Percentiles rank a stretch among this genome's conserved stretches.
Conservation (phyloP, 2,888 invertebrate species). For the Disparrhopalites patrizii region DNA sequence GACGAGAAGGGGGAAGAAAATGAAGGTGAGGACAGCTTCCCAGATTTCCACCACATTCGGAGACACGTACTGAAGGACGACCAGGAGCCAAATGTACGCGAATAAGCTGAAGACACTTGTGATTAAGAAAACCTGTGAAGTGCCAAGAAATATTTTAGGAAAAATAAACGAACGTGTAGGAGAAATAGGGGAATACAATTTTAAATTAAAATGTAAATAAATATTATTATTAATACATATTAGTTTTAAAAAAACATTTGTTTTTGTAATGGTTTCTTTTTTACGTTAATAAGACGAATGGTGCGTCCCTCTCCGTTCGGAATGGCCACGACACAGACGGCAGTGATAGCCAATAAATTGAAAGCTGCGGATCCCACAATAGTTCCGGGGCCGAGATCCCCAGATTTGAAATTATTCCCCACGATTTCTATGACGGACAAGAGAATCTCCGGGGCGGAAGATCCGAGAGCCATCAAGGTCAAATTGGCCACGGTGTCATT, state of each 20-base stretch:
- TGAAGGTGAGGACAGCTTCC: conserved; percentile 59
- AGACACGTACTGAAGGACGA: conserved; percentile 54
- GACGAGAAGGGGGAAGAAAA: conserved; percentile 58
- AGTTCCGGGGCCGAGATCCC: conserved; percentile 57
- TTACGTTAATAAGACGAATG: conserved; percentile 54
- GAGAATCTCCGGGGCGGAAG: conserved; percentile 58
- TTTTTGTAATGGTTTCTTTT: background rate
- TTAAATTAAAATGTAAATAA: background rate
- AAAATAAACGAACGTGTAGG: background rate
- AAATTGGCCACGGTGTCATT: conserved; percentile 60
- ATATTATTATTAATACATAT: background rate
- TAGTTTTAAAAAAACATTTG: background rate
- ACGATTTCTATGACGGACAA: conserved; percentile 57
- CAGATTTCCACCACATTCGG: conserved; percentile 56
- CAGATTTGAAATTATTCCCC: conserved; percentile 52
- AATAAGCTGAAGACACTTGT: conserved; percentile 55
- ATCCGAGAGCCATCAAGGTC: conserved; percentile 59
- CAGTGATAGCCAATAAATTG: conserved; percentile 57
- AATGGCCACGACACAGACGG: conserved; percentile 56
- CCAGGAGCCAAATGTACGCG: conserved; percentile 60
- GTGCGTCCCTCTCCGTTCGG: conserved; percentile 52
- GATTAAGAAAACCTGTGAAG: conserved; percentile 55
- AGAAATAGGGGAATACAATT: background rate
- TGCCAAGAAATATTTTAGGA: conserved; percentile 14
- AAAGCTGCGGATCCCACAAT: conserved; percentile 61